Base-by-base conservation (phyloP, 1,140 invertebrate species). In the Laupala kohalensis region DNA sequence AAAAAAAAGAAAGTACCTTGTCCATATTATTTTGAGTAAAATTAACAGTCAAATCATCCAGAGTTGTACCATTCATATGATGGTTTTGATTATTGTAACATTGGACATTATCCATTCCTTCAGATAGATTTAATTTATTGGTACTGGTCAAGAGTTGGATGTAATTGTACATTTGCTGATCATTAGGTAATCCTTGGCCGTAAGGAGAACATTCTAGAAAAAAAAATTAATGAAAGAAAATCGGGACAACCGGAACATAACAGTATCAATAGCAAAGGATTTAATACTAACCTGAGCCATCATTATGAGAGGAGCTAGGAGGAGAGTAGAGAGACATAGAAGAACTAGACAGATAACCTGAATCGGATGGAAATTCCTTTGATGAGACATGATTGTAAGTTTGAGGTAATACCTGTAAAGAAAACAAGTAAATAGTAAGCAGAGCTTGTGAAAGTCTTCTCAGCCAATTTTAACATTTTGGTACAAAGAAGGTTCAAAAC, bases 281-380 rank as follows among this genome's bases (percentile, higher is more conserved):
- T 13, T 13, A 9, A 53, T 53, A 53, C 37, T 53, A 9, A 53
- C 37, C 37, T 13, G 37, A 53, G 9, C 37, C 37, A 53, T 53
- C 37, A 53, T 9, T 53, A 24, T 81, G 28, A 25, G 73, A 65
- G 25, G 76, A 77, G 23, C 81, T 79, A 9, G 75, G 76, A 0
- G 81, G 78, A 3, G 80, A 81, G 62, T 80, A 81, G 65, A 81
- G 79, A 65, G 81, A 81, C 6, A 80, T 69, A 4, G 80, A 77
- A 5, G 81, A 81, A 69, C 80, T 81, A 2, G 81, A 79, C 26
- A 80, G 71, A 74, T 82, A 82, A 19, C 78, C 78, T 19, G 80
- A 81, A 74, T 83, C 80, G 3, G 71, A 75, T 73, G 76, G 80
- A 24, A 80, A 76, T 72, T 83, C 79, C 69, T 79, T 82, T 78